phyloP scores from a whole-genome alignment of 1,140 invertebrate species.

The Aphidius ervi region DNA sequence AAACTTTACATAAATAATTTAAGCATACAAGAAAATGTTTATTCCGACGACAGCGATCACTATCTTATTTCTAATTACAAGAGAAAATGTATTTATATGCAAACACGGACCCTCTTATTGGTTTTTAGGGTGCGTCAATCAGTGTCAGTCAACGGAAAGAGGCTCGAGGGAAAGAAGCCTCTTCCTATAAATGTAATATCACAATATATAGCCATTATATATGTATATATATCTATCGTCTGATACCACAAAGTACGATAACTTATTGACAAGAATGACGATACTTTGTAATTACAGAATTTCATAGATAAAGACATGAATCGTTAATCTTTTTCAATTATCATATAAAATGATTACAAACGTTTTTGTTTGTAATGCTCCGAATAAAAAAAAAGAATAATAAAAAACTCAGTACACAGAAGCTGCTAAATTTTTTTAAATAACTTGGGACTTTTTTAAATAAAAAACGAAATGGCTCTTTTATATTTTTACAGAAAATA shows the following conservation, averaged over 20 bases:
- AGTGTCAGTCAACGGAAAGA: constrained; percentile 34
- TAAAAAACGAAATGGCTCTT: too few species aligned
- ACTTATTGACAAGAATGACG: constrained; percentile 30
- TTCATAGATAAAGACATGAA: constrained; percentile 54
- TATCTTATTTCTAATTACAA: constrained; percentile 50
- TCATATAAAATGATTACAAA: neutral
- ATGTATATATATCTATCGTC: constrained; percentile 2
- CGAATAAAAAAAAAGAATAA: too few species aligned
- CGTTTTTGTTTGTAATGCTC: too few species aligned
- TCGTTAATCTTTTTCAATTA: constrained; percentile 54
- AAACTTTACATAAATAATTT: too few species aligned
- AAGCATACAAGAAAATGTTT: constrained; percentile 15
- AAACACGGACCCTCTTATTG: constrained; percentile 28
- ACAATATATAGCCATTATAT: neutral
- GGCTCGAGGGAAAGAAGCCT: constrained; percentile 14
- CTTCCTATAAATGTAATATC: neutral
- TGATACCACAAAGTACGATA: constrained; percentile 21
- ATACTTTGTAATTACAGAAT: constrained; percentile 51
- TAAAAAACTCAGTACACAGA: too few species aligned
- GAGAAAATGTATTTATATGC: constrained; percentile 45
- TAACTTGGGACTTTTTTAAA: too few species aligned
- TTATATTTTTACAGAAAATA: too few species aligned
- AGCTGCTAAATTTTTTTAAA: too few species aligned
- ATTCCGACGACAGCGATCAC: constrained; percentile 39
- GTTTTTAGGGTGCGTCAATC: constrained; percentile 50